A percentile compares a stretch with the other conserved stretches of the same genome.
phyloP scores from a whole-genome alignment of 1,140 invertebrate genomes.

The Cyclina sinensis region DNA sequence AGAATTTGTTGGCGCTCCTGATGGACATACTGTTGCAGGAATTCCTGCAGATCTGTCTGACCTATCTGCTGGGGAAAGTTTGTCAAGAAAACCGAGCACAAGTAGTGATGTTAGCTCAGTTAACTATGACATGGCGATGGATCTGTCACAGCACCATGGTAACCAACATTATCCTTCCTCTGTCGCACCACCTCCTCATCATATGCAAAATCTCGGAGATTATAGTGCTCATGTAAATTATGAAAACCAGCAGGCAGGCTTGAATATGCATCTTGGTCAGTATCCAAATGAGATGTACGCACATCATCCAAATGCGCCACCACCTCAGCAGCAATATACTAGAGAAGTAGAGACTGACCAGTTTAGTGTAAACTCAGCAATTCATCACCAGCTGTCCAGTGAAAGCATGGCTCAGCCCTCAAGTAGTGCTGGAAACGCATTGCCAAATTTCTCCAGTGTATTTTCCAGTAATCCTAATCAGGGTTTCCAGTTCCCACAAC shows the following conservation, averaged over 20 bases:
- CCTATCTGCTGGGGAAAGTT: not conserved
- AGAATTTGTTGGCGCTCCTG: not conserved
- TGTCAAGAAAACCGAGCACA: not conserved
- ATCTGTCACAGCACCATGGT: constrained; percentile 45
- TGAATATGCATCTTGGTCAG: constrained; percentile 7
- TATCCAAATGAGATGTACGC: constrained; percentile 14
- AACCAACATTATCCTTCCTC: constrained; percentile 7
- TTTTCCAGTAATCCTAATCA: constrained; percentile 34
- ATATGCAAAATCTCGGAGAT: not conserved
- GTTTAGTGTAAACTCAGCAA: not conserved
- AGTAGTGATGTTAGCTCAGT: constrained; percentile 39
- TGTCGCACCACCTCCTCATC: not conserved
- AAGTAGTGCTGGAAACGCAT: constrained; percentile 44
- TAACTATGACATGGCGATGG: constrained; percentile 49
- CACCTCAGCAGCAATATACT: not conserved
- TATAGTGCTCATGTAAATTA: not conserved
- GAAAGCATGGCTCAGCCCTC: not conserved
- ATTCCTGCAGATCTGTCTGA: not conserved
- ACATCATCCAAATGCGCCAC: not conserved
- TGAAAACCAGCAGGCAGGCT: not conserved
- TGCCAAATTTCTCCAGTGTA: constrained; percentile 61
- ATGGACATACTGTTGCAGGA: not conserved
- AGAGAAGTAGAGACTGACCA: not conserved
- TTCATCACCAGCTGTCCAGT: not conserved
- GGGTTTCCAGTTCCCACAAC: constrained; percentile 29